Base-by-base conservation (phyloP, 1,140 invertebrate genomes). In the Apocrypta bakeri region DNA sequence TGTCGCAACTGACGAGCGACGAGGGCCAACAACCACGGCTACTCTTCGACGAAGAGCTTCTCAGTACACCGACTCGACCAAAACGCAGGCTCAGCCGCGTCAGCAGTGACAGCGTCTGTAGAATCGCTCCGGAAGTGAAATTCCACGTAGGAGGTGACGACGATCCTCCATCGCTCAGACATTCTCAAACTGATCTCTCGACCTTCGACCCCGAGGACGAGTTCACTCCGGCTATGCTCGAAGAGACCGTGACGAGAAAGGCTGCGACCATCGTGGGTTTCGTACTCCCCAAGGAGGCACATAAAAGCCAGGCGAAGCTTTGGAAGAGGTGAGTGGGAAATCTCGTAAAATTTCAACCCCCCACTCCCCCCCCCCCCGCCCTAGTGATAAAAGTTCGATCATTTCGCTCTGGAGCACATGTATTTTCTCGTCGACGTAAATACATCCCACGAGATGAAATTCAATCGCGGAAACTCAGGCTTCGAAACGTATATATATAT, bases 71-170 rank as follows among this genome's bases (percentile, higher is more conserved):
- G 0, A 3, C 6, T 31, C 17, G 82, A 4, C 75, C 63, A 14
- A 88, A 88, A 73, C 37, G 87, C 33, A 86, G 84, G 73, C 77
- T 88, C 1, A 87, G 85, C 37, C 82, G 87, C 24, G 87, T 88
- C 1, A 84, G 85, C 68, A 88, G 86, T 27, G 86, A 88, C 31
- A 81, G 82, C 56, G 81, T 80, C 21, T 78, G 69, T 11, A 1
- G 24, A 6, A 0, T 29, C 4, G 1, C 7, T 8, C 25, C 69
- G 21, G 61, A 73, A n/a, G 40, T 69, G 0, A 79, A 75, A 27
- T 80, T 79, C 63, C 77, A 83, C 9, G 1, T 75, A 4, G 72
- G 77, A 0, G 31, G n/a, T 7, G 29, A 68, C 63, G 77, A 79
- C 17, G 82, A 83, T 63, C 7, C 12, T 6, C 37, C 56, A 0